Base-by-base conservation (phyloP, 2,113 vertebrate species). In the Siniperca knerii region DNA sequence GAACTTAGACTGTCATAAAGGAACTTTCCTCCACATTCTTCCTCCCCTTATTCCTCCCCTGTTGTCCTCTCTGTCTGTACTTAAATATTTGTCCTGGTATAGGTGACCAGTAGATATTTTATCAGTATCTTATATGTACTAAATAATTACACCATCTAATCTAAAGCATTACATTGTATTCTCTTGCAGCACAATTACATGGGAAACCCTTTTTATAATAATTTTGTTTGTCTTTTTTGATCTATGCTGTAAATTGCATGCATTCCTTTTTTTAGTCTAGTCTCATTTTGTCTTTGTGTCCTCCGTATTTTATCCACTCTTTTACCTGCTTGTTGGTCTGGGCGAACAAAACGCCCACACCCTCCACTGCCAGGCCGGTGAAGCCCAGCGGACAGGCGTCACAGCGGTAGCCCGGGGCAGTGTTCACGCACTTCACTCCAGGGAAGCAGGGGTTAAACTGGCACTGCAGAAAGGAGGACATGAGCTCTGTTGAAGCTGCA, bases 381-480 rank as follows among this genome's bases (percentile, higher is more conserved):
- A 96, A 99, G 62, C 98, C 98, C 2, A 96, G 94, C 0, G 98
- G 98, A 85, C 98, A 99, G 29, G 95, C 85, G 0, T 99, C 98
- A 33, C 98, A 99, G 75, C 96, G 96, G 95, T 97, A 99, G 21
- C 98, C 98, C 0, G 98, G 97, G 82, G 93, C 95, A 1, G 95
- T 95, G 93, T 99, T 99, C 82, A 99, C 94, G 6, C 98, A 99
- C 85, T 95, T 96, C 75, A 99, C 98, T 21, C 98, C 98, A 1
- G 97, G 97, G 89, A 97, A 99, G 92, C 98, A 99, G 62, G 98
- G 98, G 91, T 94, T 97, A 88, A 98, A 97, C 90, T 95, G 98
- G 84, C 98, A 99, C 98, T 99, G 91, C 42, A 92, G 83, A 81
- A 79, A 82, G 66, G 48, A 87, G 66, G 70, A 77, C 74, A 82